Conservation (phyloP, 2,797 vertebrate species). For the Hoplostethus atlanticus region DNA sequence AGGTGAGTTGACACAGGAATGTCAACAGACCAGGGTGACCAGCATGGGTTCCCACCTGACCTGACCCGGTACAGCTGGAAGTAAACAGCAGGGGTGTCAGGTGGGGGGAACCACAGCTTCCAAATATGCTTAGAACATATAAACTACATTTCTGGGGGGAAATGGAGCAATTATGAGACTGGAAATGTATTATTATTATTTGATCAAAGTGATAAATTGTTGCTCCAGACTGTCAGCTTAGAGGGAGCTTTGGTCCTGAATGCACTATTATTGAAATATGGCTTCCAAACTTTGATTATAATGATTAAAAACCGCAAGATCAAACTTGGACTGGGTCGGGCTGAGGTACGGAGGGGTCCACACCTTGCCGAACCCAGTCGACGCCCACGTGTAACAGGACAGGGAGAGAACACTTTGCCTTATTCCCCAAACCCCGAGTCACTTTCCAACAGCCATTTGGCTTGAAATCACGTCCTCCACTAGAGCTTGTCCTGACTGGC, state of each 20-base stretch:
- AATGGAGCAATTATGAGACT: no score
- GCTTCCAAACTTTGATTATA: no score
- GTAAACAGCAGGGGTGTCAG: slow-evolving; percentile 1
- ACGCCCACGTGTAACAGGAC: slow-evolving; percentile 64
- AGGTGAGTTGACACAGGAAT: slow-evolving; percentile 52
- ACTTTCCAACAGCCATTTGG: slow-evolving; percentile 17
- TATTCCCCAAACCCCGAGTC: slow-evolving; percentile 35
- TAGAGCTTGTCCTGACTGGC: slow-evolving; percentile 29
- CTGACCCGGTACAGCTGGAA: not conserved
- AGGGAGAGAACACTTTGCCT: slow-evolving; percentile 32
- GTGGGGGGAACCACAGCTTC: no score
- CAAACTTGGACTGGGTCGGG: no score
- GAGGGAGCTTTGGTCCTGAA: no score
- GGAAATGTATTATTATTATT: no score
- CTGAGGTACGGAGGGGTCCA: slow-evolving; percentile 8
- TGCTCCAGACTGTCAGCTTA: no score
- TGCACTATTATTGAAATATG: no score
- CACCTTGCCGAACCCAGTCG: slow-evolving; percentile 64
- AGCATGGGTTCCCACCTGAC: not conserved
- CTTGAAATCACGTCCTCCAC: slow-evolving; percentile 37
- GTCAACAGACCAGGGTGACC: slow-evolving; percentile 55
- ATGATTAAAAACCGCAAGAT: no score
- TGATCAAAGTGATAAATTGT: no score
- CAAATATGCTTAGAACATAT: no score
- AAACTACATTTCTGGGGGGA: no score